A percentile compares a stretch with the other conserved stretches of the same genome.
Conservation (phyloP, 1,140 invertebrate species). For the Muscidifurax raptorellus region DNA sequence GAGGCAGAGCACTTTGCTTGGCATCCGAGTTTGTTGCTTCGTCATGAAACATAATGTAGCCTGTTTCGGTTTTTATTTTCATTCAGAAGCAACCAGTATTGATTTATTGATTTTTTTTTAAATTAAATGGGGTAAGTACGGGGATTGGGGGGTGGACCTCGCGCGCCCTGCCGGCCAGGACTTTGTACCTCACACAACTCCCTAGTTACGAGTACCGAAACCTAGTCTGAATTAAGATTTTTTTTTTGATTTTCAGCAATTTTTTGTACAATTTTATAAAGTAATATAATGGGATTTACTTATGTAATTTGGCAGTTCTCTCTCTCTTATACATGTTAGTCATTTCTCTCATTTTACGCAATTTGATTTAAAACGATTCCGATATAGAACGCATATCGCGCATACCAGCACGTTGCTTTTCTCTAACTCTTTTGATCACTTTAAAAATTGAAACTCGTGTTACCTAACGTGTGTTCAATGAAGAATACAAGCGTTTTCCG, state of each 20-base stretch:
- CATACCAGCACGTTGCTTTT: conserved; percentile 37
- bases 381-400: conserved; percentile 24
- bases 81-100: conserved; percentile 47
- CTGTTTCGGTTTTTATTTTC: conserved; percentile 2
- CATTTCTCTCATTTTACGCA: conserved; percentile 33
- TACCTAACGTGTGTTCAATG: conserved; percentile 35
- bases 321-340: conserved; percentile 50
- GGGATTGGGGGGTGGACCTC: conserved; percentile 74
- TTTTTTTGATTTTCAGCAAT: conserved; percentile 7
- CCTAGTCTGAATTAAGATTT: conserved; percentile 64
- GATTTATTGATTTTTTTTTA: conserved; percentile 50
- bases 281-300: conserved; percentile 6
- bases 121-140: conserved; percentile 71
- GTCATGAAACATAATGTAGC: conserved; percentile 45
- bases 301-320: conserved; percentile 54
- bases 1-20: conserved; percentile 45
- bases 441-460: conserved; percentile 38
- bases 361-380: conserved; percentile 33
- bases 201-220: conserved; percentile 77
- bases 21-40: conserved; percentile 52
- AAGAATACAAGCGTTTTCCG: conserved; percentile 33
- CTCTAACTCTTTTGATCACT: conserved; percentile 1
- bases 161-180: conserved; percentile 76
- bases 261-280: conserved; percentile 36
- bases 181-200: conserved; percentile 77